phyloP scores from a whole-genome alignment of 2,797 vertebrate species.

The Loris lydekkerianus region DNA sequence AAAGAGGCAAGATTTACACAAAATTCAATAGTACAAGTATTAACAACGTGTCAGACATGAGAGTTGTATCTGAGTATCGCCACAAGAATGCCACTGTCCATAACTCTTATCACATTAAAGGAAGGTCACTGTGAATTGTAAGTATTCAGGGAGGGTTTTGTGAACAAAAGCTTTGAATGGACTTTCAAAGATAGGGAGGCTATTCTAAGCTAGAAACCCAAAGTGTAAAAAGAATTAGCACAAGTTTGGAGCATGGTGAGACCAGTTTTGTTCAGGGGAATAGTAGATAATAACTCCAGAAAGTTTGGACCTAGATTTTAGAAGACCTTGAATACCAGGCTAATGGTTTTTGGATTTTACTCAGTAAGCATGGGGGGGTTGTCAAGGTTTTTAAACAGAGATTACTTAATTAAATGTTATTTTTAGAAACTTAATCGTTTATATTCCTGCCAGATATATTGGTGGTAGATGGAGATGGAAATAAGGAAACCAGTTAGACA shows the following conservation, averaged over 20 bases:
- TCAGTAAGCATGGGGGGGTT: not conserved
- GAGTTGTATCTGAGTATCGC: not conserved
- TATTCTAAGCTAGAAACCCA: not conserved
- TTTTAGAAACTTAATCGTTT: constrained; percentile 29
- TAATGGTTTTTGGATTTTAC: constrained; percentile 19
- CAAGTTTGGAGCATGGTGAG: not conserved
- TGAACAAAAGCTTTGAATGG: not conserved
- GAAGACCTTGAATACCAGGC: constrained; percentile 26
- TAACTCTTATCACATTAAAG: not conserved
- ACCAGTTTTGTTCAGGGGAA: constrained; percentile 22
- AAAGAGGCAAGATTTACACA: not conserved
- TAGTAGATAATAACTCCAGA: not conserved
- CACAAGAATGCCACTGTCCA: not conserved
- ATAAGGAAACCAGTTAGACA: not conserved
- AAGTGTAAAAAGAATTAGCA: not conserved
- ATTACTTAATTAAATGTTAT: constrained; percentile 39
- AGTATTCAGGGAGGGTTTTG: not conserved
- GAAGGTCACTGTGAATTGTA: not conserved
- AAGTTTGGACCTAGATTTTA: not conserved
- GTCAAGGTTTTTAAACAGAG: constrained; percentile 23
- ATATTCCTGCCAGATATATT: not conserved
- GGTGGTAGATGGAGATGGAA: constrained; percentile 34
- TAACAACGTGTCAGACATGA: not conserved
- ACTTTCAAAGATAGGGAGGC: not conserved
- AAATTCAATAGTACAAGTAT: not conserved